phyloP scores from a whole-genome alignment of 1,140 invertebrate species.

The Drosophila micromelanica region DNA sequence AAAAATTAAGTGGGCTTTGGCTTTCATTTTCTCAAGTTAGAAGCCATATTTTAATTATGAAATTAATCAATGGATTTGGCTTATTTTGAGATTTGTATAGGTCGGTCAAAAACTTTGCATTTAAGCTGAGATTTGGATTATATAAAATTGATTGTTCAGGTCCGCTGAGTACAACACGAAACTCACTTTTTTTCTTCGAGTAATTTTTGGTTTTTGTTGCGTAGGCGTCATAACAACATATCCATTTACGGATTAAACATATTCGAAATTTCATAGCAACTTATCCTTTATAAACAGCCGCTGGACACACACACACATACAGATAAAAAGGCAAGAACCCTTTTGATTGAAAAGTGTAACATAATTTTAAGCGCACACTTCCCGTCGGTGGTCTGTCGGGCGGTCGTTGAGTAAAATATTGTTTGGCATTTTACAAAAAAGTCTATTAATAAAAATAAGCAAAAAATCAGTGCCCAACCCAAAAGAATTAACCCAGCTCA shows the following conservation, averaged over 20 bases:
- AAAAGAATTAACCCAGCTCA: conserved; percentile 68
- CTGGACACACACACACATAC: conserved; percentile 39
- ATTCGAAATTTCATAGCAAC: conserved; percentile 67
- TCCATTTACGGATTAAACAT: conserved; percentile 80
- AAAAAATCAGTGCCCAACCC: conserved; percentile 55
- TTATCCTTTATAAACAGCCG: conserved; percentile 78
- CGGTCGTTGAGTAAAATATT: conserved; percentile 55
- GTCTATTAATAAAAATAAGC: conserved; percentile 74
- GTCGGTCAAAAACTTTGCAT: neutral
- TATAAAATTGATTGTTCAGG: conserved; percentile 16
- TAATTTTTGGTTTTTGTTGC: conserved; percentile 15
- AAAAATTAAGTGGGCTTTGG: too few relatives aligned
- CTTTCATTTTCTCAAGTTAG: neutral
- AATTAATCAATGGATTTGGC: conserved; percentile 19
- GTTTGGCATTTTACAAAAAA: conserved; percentile 72
- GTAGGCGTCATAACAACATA: conserved; percentile 61
- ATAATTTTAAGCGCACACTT: conserved; percentile 73
- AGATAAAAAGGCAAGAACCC: conserved; percentile 17
- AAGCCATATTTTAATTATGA: conserved; percentile 26
- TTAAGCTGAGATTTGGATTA: conserved; percentile 4
- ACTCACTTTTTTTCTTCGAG: conserved; percentile 15
- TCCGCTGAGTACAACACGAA: conserved; percentile 21
- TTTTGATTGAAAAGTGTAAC: conserved; percentile 59
- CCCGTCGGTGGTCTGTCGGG: conserved; percentile 52
- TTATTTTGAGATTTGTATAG: conserved; percentile 6